Percentiles rank a stretch among this genome's conserved stretches.
Evolutionary conservation across 1,140 invertebrate species (phyloP).

Genomic region (Gonatopus flavifemur): DNA sequence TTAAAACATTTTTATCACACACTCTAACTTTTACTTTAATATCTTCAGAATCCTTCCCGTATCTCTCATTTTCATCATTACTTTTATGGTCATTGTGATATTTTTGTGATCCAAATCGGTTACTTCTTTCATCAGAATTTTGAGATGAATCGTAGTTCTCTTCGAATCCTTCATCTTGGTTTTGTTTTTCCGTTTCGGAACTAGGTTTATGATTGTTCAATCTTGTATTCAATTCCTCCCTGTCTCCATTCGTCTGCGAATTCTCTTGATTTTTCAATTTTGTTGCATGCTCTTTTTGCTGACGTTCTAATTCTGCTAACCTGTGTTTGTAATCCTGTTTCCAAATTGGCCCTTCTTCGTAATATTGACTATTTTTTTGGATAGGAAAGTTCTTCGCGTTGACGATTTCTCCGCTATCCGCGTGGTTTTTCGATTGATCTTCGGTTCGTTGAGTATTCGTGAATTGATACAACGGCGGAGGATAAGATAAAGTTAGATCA

Average conservation of each 20-base stretch:
- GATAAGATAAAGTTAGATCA: constrained; percentile 9
- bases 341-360: constrained; percentile 32
- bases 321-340: constrained; percentile 29
- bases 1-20: too few relatives aligned
- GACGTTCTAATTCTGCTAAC: constrained; percentile 25
- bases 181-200: too few relatives aligned
- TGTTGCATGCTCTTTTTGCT: constrained; percentile 28
- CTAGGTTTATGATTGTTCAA: background rate
- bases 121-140: constrained; percentile 5
- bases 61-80: too few relatives aligned
- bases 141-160: background rate
- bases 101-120: too few relatives aligned
- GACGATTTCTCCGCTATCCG: background rate
- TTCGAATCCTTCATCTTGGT: background rate
- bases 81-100: too few relatives aligned
- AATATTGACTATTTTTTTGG: too few relatives aligned
- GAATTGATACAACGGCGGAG: too few relatives aligned
- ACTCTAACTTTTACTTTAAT: too few relatives aligned
- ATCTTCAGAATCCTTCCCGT: too few relatives aligned
- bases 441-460: too few relatives aligned
- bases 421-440: background rate
- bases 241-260: constrained; percentile 12
- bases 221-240: too few relatives aligned
- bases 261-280: constrained; percentile 27
- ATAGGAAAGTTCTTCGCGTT: background rate